Evolutionary conservation across 2,888 invertebrate species (phyloP).

Genomic region (Ypsolopha scabrella): DNA sequence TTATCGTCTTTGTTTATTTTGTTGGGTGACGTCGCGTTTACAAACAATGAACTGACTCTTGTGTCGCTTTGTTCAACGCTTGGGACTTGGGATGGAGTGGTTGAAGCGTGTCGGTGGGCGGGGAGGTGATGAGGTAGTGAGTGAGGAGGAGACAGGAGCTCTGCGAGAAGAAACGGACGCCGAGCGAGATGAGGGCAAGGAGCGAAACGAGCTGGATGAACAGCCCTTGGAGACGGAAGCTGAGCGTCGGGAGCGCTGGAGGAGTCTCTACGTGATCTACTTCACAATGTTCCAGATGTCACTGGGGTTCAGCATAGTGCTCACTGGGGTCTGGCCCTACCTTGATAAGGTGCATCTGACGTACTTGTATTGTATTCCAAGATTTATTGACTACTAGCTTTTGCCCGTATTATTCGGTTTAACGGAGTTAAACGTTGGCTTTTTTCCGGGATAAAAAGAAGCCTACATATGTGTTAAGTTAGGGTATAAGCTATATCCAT

Average conservation of each 20-base stretch:
- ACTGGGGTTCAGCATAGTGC: conserved; percentile 86
- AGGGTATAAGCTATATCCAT: too few species aligned
- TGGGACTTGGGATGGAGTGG: conserved; percentile 32
- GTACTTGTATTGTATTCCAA: not conserved
- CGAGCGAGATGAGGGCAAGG: conserved; percentile 8
- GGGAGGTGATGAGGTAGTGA: not conserved
- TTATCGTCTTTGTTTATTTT: too few species aligned
- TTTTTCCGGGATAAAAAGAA: too few species aligned
- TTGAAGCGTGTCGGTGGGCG: conserved; percentile 23
- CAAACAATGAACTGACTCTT: not conserved
- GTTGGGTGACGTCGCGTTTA: too few species aligned
- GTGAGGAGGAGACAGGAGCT: not conserved
- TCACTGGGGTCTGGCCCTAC: conserved; percentile 92
- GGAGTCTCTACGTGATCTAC: conserved; percentile 84
- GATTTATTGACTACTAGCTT: not conserved
- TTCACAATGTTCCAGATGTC: conserved; percentile 93
- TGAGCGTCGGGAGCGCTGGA: conserved; percentile 79
- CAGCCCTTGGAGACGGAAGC: conserved; percentile 73
- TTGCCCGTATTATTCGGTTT: too few species aligned
- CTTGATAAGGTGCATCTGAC: conserved; percentile 79
- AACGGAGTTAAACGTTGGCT: too few species aligned
- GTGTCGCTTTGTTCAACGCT: not conserved
- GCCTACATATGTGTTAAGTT: too few species aligned
- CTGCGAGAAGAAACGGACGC: not conserved
- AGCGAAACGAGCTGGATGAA: not conserved